phyloP scores from a whole-genome alignment of 2,797 vertebrate species.

The Pogonophryne albipinna region DNA sequence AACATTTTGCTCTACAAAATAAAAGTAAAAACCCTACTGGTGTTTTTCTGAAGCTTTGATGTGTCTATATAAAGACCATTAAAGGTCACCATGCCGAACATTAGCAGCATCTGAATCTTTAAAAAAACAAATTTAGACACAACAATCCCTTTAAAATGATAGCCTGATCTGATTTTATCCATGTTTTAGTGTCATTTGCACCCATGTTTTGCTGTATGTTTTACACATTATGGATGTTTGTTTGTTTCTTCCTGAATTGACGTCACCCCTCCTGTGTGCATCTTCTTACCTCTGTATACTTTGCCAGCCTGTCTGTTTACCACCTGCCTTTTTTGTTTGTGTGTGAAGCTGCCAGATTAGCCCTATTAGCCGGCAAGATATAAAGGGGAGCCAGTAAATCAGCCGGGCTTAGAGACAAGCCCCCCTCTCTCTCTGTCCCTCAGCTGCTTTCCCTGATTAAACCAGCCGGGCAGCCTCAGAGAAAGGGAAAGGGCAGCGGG shows the following conservation, averaged over 20 bases:
- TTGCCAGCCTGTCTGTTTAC: conserved; percentile 32
- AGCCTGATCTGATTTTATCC: neutral
- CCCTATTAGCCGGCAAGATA: conserved; percentile 51
- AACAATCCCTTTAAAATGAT: neutral
- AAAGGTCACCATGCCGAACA: no score
- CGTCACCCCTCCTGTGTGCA: conserved; percentile 18
- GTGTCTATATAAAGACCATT: no score
- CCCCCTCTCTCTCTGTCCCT: conserved; percentile 47
- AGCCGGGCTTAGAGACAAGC: conserved; percentile 58
- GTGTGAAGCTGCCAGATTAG: conserved; percentile 27
- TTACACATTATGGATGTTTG: neutral
- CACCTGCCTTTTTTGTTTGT: conserved; percentile 41
- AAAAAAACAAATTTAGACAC: no score
- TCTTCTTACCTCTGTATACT: conserved; percentile 12
- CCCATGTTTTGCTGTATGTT: neutral
- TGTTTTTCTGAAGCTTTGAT: no score
- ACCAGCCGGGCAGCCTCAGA: conserved; percentile 43
- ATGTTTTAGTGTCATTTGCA: neutral
- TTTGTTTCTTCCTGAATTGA: neutral
- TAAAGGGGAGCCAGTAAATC: conserved; percentile 65
- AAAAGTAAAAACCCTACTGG: no score
- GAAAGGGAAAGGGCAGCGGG: conserved; percentile 40
- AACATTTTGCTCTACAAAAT: no score
- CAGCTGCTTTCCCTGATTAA: conserved; percentile 76
- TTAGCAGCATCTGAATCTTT: no score